Evolutionary conservation across 1,140 invertebrate species (phyloP), one percentile per base, ranked within the genome.

Genomic region (Platyura marginata): DNA sequence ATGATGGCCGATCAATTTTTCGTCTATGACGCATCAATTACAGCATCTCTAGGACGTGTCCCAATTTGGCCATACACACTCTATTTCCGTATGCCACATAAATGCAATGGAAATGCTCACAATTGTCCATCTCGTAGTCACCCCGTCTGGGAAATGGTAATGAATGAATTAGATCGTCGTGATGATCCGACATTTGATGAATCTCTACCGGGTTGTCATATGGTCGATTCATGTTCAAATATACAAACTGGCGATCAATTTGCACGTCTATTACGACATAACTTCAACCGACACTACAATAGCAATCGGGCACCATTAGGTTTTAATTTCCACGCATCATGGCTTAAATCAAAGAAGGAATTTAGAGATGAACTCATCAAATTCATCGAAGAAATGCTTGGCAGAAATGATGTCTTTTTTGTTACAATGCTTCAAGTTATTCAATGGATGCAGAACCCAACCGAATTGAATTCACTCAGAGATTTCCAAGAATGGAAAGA

Each of bases 371-470:
- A 88, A 61, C 67, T 96, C 21, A 81, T 89, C 59, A 87, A 87
- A 53, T 94, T 93, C 64, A 90, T 95, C 49, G 86, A 93, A 63
- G 89, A 94, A 58, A 86, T 93, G 77, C 61, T 89, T 39, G 72
- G 74, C 44, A 76, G 83, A 51, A 85, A 85, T 53, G 89, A 96
- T 56, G 89, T 94, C 11, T 94, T 92, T 67, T 92, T 96, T 57
- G 87, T 91, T 22, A 93, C 85, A 38, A 86, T 87, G 65, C 72
- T 87, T 47, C 87, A 93, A 71, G 89, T 94, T 8, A 86, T 96
- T 53, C 89, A 94, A 65, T 96, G 91, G 91, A 94, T 95, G 86
- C 89, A 93, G 65, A 87, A 84, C 47, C 92, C 92, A 32, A 92
- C 87, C 3, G 86, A 93, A 60, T 52, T 92, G 37, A 78, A 82